Percentiles rank a stretch among this genome's conserved stretches.
Conservation (phyloP, 2,797 vertebrate species). For the Poeciliopsis gracilis region DNA sequence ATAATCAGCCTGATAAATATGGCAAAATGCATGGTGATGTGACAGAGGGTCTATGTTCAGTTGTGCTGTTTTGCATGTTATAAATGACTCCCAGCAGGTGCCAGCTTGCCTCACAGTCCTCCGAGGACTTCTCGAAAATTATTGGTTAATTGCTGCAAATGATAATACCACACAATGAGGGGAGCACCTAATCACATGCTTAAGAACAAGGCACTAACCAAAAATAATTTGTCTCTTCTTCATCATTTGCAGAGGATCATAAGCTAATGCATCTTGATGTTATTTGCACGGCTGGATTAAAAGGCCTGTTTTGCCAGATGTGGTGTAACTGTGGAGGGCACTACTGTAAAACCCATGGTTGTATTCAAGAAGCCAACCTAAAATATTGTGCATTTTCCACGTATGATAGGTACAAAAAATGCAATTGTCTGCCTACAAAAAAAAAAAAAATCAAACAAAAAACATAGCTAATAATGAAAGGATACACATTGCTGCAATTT, state of each 20-base stretch:
- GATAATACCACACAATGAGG: conserved; percentile 49
- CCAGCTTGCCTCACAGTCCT: conserved; percentile 42
- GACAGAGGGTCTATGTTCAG: not conserved
- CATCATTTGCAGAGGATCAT: not conserved
- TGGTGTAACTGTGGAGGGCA: not conserved
- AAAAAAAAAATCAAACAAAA: no score
- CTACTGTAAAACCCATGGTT: not conserved
- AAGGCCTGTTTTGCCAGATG: not conserved
- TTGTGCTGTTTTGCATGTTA: not conserved
- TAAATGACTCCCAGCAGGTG: conserved; percentile 55
- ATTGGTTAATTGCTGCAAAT: conserved; percentile 62
- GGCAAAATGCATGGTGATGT: not conserved
- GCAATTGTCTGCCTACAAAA: no score
- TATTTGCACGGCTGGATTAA: not conserved
- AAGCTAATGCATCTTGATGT: not conserved
- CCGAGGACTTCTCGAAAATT: conserved; percentile 55
- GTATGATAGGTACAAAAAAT: not conserved
- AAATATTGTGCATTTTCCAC: not conserved
- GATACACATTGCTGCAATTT: not conserved
- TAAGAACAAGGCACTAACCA: conserved; percentile 10
- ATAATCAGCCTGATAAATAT: conserved; percentile 4
- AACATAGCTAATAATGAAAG: no score
- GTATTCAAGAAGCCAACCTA: not conserved
- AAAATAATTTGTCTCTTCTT: not conserved
- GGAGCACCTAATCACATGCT: conserved; percentile 16